Evolutionary conservation across 2,113 vertebrate species (phyloP).

Genomic region (Larimichthys crocea): DNA sequence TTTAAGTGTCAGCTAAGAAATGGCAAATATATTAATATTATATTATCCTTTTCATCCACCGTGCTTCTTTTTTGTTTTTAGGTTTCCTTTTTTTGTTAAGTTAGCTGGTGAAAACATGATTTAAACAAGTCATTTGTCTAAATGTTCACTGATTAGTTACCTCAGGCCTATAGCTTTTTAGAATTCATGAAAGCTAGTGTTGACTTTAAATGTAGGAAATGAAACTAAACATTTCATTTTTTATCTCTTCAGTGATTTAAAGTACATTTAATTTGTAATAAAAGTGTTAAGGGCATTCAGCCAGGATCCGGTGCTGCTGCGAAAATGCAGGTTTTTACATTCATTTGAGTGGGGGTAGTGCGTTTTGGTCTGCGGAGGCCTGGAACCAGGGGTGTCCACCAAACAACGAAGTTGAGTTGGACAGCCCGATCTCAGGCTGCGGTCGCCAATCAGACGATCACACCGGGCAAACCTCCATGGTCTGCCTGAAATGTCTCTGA

Average conservation of each 20-base stretch:
- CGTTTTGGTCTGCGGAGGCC: too few relatives aligned
- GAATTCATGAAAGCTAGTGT: not conserved
- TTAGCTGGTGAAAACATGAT: not conserved
- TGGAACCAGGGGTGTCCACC: too few relatives aligned
- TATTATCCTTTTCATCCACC: not conserved
- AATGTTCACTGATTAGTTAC: not conserved
- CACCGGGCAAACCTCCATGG: too few relatives aligned
- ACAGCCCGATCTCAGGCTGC: too few relatives aligned
- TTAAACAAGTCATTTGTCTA: not conserved
- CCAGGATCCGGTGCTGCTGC: too few relatives aligned
- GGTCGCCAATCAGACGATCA: too few relatives aligned
- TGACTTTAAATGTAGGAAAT: not conserved
- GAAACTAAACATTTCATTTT: not conserved
- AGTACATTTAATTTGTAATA: not conserved
- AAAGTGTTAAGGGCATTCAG: too few relatives aligned
- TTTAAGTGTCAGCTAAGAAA: not conserved
- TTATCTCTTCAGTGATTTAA: not conserved
- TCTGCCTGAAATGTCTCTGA: too few relatives aligned
- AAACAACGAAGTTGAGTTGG: too few relatives aligned
- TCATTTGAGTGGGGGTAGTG: too few relatives aligned
- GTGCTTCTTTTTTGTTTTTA: not conserved
- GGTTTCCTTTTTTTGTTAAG: not conserved
- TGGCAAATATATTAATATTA: not conserved
- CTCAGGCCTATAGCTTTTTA: not conserved
- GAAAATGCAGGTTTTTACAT: too few relatives aligned